These are phyloP conservation scores for Drosophila sulfurigaster DNA, from an alignment of 1,140 invertebrate genomes.

Conservation along the genomic window DNA sequence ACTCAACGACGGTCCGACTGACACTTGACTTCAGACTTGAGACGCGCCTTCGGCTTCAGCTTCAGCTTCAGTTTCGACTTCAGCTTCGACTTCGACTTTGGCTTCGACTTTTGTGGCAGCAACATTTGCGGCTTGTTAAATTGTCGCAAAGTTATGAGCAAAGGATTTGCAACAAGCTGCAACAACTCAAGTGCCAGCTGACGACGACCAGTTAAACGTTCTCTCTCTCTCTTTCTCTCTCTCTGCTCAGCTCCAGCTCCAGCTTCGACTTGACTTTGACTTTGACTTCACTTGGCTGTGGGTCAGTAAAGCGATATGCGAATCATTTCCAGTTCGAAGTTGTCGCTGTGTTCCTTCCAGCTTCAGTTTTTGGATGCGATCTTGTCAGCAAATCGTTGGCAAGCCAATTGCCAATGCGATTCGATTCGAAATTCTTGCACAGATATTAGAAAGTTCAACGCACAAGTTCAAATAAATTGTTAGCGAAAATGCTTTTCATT, in stretches of 20 bases:
- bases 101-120: slow-evolving; percentile 44
- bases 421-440: neutral
- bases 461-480: neutral
- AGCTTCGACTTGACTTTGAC: neutral
- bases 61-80: slow-evolving; percentile 49
- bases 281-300: slow-evolving; percentile 31
- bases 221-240: neutral
- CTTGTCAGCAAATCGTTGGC: neutral
- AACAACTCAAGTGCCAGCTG: slow-evolving; percentile 23
- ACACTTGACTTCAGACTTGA: slow-evolving; percentile 43
- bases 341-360: neutral
- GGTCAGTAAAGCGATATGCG: slow-evolving; percentile 45
- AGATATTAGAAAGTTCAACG: neutral
- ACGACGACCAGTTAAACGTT: slow-evolving; percentile 23
- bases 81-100: neutral
- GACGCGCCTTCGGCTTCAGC: slow-evolving; percentile 20
- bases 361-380: neutral
- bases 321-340: slow-evolving; percentile 11
- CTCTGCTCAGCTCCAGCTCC: neutral
- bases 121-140: slow-evolving; percentile 64
- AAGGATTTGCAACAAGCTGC: slow-evolving; percentile 32
- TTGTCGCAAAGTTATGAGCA: slow-evolving; percentile 73
- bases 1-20: slow-evolving; percentile 29
- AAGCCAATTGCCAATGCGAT: neutral
- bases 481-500: too few relatives aligned